These are phyloP conservation scores for Notolepis coatsorum DNA, from an alignment of 2,797 vertebrate species.

Conservation along the genomic window DNA sequence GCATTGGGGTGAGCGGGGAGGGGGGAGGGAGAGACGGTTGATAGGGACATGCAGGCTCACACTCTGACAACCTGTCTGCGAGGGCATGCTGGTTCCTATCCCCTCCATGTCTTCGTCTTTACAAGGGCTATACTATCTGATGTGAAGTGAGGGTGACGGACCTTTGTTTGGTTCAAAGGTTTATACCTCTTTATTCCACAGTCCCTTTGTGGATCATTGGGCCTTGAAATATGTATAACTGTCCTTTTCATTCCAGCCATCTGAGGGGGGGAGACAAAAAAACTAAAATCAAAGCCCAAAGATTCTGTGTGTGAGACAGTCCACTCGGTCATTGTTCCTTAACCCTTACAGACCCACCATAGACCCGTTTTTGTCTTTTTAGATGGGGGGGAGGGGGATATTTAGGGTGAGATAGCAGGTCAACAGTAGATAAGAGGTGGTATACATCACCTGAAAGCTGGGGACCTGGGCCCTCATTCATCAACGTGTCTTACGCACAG, in stretches of 20 bases:
- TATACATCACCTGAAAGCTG: too few species aligned
- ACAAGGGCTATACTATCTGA: slow-evolving; percentile 90
- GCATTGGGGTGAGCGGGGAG: slow-evolving; percentile 66
- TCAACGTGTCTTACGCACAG: too few species aligned
- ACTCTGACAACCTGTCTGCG: slow-evolving; percentile 80
- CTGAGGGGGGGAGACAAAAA: too few species aligned
- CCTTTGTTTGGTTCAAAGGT: slow-evolving; percentile 99
- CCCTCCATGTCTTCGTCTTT: slow-evolving; percentile 74
- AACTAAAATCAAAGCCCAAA: slow-evolving; percentile 95
- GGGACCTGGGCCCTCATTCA: not conserved
- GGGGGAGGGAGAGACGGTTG: slow-evolving; percentile 76
- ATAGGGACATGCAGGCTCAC: too few species aligned
- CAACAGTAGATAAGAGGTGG: too few species aligned
- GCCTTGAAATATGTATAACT: slow-evolving; percentile 99
- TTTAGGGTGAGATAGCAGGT: too few species aligned
- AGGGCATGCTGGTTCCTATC: slow-evolving; percentile 80
- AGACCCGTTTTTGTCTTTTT: too few species aligned
- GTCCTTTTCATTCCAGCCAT: slow-evolving; percentile 97
- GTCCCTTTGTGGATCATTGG: slow-evolving; percentile 95
- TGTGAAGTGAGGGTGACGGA: slow-evolving; percentile 90
- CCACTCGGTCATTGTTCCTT: slow-evolving; percentile 82
- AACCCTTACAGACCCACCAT: too few species aligned
- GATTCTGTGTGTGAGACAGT: slow-evolving; percentile 88
- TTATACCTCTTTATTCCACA: slow-evolving; percentile 97
- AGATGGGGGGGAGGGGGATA: too few species aligned